A percentile compares a stretch with the other conserved stretches of the same genome.
Evolutionary conservation across 2,113 vertebrate species (phyloP).

Genomic region (Syngnathus typhle): DNA sequence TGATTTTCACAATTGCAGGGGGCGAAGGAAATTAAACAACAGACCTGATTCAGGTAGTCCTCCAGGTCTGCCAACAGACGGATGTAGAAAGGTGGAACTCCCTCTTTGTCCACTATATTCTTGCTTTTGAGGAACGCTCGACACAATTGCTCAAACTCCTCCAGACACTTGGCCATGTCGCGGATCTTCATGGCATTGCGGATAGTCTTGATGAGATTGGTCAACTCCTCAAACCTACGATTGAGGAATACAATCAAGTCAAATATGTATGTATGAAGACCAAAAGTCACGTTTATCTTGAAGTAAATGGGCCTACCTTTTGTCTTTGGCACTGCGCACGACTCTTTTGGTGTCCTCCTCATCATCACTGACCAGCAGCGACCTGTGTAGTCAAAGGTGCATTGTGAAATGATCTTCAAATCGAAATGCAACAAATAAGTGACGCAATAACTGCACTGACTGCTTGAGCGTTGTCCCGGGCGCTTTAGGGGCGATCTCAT

Average conservation of each 20-base stretch:
- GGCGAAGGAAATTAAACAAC: background rate
- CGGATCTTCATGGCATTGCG: conserved; percentile 93
- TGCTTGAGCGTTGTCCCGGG: conserved; percentile 81
- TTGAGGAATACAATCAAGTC: rapidly evolving
- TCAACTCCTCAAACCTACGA: conserved; percentile 85
- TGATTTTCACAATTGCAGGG: too few relatives aligned
- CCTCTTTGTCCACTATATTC: conserved; percentile 88
- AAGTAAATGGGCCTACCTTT: conserved; percentile 67
- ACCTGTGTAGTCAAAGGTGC: conserved; percentile 57
- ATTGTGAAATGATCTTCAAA: background rate
- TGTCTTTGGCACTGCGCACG: conserved; percentile 88
- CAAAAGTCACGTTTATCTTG: background rate
- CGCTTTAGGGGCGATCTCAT: conserved; percentile 81
- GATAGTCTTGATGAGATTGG: conserved; percentile 87
- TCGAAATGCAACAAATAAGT: background rate
- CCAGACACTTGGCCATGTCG: conserved; percentile 86
- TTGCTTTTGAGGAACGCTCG: conserved; percentile 86
- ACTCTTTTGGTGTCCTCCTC: conserved; percentile 89
- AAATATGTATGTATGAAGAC: background rate
- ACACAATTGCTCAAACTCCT: conserved; percentile 87
- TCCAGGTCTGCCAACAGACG: conserved; percentile 85
- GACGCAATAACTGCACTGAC: conserved; percentile 61
- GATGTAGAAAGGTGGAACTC: conserved; percentile 83
- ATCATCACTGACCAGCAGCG: conserved; percentile 83
- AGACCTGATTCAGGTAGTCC: conserved; percentile 85